These are phyloP conservation scores for Drosophila paulistorum DNA, from an alignment of 1,140 invertebrate genomes.

Conservation along the genomic window DNA sequence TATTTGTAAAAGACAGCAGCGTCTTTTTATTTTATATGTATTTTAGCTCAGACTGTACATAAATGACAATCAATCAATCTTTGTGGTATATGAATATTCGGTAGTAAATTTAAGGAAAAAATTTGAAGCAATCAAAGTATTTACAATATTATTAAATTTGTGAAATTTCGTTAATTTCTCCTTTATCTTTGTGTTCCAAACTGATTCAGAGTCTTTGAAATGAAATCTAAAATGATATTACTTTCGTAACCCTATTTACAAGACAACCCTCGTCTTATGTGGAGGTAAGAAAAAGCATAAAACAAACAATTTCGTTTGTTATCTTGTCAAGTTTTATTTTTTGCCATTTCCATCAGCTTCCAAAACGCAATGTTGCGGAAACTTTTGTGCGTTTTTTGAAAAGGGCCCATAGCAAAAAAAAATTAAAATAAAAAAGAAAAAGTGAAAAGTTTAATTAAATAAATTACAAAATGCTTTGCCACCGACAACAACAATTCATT, in stretches of 20 bases:
- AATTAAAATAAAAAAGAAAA: background rate
- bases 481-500: conserved; percentile 62
- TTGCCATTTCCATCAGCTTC: conserved; percentile 41
- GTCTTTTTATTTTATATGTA: no score
- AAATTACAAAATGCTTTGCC: conserved; percentile 77
- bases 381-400: conserved; percentile 56
- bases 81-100: no score
- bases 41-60: no score
- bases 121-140: no score
- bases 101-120: no score
- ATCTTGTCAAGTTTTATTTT: conserved; percentile 43
- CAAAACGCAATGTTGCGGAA: conserved; percentile 49
- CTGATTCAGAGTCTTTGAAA: background rate
- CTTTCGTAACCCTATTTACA: background rate
- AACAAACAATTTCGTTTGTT: conserved; percentile 5
- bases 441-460: conserved; percentile 65
- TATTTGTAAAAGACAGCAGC: no score
- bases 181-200: no score
- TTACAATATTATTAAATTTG: no score
- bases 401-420: conserved; percentile 43
- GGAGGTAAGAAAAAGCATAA: background rate
- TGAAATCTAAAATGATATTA: no score
- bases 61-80: no score
- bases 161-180: no score
- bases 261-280: background rate